Evolutionary conservation across 2,113 vertebrate genomes (phyloP).

Genomic region (Eurypyga helias): DNA sequence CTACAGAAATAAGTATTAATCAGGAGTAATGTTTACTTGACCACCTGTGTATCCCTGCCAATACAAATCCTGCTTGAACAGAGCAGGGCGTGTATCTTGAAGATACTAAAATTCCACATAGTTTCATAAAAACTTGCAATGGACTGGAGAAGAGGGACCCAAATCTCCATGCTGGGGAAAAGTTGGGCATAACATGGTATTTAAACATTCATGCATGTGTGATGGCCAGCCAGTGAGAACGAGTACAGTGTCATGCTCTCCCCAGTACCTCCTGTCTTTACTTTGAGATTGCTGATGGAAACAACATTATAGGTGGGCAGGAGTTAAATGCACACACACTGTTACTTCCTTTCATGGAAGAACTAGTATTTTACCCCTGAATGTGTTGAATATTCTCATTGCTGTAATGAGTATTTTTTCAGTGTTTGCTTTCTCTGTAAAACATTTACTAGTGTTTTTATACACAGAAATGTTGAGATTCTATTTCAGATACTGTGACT

Average conservation of each 20-base stretch:
- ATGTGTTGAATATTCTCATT: background rate
- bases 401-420: background rate
- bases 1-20: background rate
- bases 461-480: background rate
- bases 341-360: background rate
- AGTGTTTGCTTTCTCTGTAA: background rate
- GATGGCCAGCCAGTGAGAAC: background rate
- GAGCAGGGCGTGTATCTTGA: background rate
- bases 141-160: background rate
- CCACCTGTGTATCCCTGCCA: background rate
- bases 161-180: background rate
- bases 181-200: background rate
- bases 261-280: background rate
- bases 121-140: background rate
- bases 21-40: background rate
- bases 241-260: background rate
- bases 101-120: background rate
- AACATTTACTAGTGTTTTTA: background rate
- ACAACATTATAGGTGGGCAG: accelerated
- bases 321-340: background rate
- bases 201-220: background rate
- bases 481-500: background rate
- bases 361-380: background rate
- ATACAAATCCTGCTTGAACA: background rate
- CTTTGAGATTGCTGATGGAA: background rate